A percentile compares a stretch with the other conserved stretches of the same genome.
phyloP scores from a whole-genome alignment of 2,113 vertebrate species.

The Proterorhinus semilunaris region DNA sequence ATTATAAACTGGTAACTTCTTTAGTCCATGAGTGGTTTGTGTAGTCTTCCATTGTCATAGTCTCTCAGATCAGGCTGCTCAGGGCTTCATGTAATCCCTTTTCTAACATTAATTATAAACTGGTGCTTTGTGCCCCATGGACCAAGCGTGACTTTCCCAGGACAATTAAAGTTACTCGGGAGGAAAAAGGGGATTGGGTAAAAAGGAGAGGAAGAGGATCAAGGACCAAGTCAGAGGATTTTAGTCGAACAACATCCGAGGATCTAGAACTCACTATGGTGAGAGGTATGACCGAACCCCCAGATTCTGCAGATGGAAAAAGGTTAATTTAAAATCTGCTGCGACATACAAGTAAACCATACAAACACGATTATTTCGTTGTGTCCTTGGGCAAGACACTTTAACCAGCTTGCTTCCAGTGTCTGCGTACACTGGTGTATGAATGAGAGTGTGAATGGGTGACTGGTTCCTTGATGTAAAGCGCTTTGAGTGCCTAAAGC shows the following conservation, averaged over 20 bases:
- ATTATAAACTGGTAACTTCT: too few relatives aligned
- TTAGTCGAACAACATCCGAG: conserved; percentile 34
- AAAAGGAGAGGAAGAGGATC: conserved; percentile 56
- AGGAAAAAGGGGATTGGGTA: conserved; percentile 63
- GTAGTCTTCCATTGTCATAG: conserved; percentile 70
- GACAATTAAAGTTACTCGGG: conserved; percentile 97
- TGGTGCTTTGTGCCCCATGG: conserved; percentile 80
- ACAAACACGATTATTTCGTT: too few relatives aligned
- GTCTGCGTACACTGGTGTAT: too few relatives aligned
- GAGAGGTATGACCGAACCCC: too few relatives aligned
- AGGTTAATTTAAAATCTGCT: too few relatives aligned
- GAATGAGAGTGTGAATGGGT: too few relatives aligned
- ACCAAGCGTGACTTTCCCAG: conserved; percentile 89
- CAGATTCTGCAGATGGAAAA: too few relatives aligned
- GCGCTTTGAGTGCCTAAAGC: too few relatives aligned
- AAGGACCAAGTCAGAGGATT: conserved; percentile 59
- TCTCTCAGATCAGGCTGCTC: conserved; percentile 66
- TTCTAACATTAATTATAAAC: conserved; percentile 92
- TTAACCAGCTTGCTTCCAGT: too few relatives aligned
- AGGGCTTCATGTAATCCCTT: conserved; percentile 85
- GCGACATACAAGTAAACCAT: too few relatives aligned
- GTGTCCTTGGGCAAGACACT: too few relatives aligned
- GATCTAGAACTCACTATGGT: background rate
- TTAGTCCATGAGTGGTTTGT: conserved; percentile 3
- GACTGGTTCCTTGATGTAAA: too few relatives aligned